Percentiles rank a stretch among this genome's conserved stretches.
phyloP scores from a whole-genome alignment of 2,797 vertebrate genomes.

The Numenius phaeopus region DNA sequence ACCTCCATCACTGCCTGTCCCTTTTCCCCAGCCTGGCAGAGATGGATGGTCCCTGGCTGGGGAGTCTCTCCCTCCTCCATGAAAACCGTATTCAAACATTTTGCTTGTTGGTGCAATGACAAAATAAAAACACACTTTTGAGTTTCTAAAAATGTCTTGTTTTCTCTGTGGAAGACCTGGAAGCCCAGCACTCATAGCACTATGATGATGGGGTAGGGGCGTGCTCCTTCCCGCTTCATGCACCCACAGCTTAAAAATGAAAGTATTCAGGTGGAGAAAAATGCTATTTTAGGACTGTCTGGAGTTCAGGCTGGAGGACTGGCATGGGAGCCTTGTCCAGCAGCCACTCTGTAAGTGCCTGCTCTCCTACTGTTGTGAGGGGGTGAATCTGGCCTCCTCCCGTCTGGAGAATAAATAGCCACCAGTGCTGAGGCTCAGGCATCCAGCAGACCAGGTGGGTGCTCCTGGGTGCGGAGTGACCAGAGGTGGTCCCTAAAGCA shows the following conservation, averaged over 20 bases:
- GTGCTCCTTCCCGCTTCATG: not conserved
- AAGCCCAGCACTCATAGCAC: fast-evolving
- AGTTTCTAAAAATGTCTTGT: fast-evolving
- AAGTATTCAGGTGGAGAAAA: not conserved
- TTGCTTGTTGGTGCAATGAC: not conserved
- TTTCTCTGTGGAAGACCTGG: not conserved
- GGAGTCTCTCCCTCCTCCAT: not conserved
- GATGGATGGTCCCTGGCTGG: not conserved
- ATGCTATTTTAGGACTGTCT: not conserved
- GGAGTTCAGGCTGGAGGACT: not conserved
- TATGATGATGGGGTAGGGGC: too few species aligned
- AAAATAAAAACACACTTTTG: not conserved
- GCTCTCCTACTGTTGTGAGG: not conserved
- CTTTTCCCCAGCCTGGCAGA: not conserved
- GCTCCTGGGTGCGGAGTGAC: not conserved
- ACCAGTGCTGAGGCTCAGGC: not conserved
- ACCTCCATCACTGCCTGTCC: not conserved
- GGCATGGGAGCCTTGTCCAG: not conserved
- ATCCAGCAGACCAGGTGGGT: not conserved
- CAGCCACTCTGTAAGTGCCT: not conserved
- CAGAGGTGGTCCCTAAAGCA: not conserved
- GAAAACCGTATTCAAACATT: not conserved
- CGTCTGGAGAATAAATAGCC: not conserved
- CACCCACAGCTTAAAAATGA: not conserved
- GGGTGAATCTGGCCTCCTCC: not conserved